These are phyloP conservation scores for Orthonychiurus folsomi DNA, from an alignment of 2,888 invertebrate species.

Conservation along the genomic window DNA sequence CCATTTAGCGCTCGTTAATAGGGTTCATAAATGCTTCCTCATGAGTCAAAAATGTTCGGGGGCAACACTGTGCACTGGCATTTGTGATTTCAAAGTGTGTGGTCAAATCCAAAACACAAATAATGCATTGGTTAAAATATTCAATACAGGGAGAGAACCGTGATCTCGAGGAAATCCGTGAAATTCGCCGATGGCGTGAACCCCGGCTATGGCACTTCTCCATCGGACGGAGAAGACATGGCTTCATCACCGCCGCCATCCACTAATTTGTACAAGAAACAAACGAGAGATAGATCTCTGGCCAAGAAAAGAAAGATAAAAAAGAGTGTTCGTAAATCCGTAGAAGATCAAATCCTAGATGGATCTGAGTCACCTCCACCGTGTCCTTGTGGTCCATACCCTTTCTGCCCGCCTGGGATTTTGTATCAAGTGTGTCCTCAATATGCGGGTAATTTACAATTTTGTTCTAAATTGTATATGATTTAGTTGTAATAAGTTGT, in stretches of 20 bases:
- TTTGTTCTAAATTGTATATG: constrained; percentile 1
- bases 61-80: too few relatives aligned
- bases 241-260: constrained; percentile 51
- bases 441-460: constrained; percentile 40
- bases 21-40: too few relatives aligned
- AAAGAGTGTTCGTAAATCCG: constrained; percentile 43
- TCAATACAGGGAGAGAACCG: neutral
- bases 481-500: too few relatives aligned
- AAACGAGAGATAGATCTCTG: constrained; percentile 13
- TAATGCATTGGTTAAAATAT: too few relatives aligned
- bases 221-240: constrained; percentile 49
- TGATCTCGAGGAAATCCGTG: constrained; percentile 45
- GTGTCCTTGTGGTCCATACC: constrained; percentile 36
- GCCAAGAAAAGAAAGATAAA: constrained; percentile 47
- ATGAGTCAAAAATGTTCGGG: too few relatives aligned
- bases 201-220: constrained; percentile 48
- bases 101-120: too few relatives aligned
- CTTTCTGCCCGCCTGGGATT: constrained; percentile 38
- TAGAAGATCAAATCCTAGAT: constrained; percentile 12
- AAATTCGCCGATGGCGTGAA: constrained; percentile 55
- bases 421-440: constrained; percentile 39
- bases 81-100: too few relatives aligned
- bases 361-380: constrained; percentile 28
- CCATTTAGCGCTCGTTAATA: too few relatives aligned
- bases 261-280: constrained; percentile 19